Evolutionary conservation across 2,113 vertebrate species (phyloP), one percentile per base, ranked within the genome.

Genomic region (Thamnaconus septentrionalis): DNA sequence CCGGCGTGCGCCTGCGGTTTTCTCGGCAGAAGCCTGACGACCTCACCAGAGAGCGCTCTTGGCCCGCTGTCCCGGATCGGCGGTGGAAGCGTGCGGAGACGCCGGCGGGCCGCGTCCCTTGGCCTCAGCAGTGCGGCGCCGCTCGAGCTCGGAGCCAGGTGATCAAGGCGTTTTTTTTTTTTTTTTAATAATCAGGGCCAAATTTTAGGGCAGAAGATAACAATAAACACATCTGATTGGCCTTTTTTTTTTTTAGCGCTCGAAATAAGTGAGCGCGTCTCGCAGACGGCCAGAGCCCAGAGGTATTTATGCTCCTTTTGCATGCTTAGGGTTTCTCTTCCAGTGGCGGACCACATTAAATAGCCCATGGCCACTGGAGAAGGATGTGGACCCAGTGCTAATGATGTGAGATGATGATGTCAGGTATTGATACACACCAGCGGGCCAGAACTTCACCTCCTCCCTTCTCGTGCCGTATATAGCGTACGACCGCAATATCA

Each of bases 1-100:
- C 80, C 62, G 90, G 83, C 85, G 84, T 82, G 70, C 89, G 88
- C 83, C 87, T 92, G 91, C 70, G 90, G 91, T 91, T 88, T 31
- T 31, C 18, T 85, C 62, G 55, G 71, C 60, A 45, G 53, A 75
- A 87, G 79, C 62, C 84, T 88, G 85, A 91, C 63, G 89, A 90
- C 83, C 86, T 87, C 85, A 87, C 78, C 91, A 92, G 88, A 90
- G 80, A 77, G 64, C 64, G 54, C 60, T 79, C 75, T 81, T 88
- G 88, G 87, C 86, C 53, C 64, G 6, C 70, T 51, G 80, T 42
- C 63, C 83, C 43, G 76, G 80, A 80, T 68, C 75, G 69, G 61
- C 18, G 71, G 57, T 59, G 39, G 43, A 64, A 61, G 55, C 18
- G 9, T 18, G 53, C 41, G 56, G 62, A 51, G 61, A 52, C 61